Conservation (phyloP, 1,140 invertebrate genomes). For the Kradibia gibbosae region DNA sequence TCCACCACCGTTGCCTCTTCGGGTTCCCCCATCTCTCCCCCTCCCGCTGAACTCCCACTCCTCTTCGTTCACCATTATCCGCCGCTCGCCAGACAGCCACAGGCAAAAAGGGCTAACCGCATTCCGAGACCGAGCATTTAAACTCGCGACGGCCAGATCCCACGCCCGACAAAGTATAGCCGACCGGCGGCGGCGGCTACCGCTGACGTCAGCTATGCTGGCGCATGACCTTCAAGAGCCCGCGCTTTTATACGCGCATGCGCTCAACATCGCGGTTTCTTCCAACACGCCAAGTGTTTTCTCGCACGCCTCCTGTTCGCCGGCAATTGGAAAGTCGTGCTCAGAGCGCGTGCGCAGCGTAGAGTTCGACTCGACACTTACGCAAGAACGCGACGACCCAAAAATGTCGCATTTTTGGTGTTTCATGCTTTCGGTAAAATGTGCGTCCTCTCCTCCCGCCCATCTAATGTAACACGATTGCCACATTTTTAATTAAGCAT, state of each 20-base stretch:
- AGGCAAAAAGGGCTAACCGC: conserved; percentile 65
- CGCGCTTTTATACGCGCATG: conserved; percentile 62
- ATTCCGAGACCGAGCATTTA: conserved; percentile 51
- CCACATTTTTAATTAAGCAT: too few species aligned
- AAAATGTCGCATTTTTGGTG: background rate
- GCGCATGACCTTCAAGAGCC: conserved; percentile 64
- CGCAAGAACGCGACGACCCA: background rate
- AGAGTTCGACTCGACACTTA: too few species aligned
- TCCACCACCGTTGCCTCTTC: background rate
- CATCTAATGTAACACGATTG: too few species aligned
- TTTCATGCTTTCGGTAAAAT: background rate
- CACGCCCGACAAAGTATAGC: conserved; percentile 57
- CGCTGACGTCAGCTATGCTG: conserved; percentile 42
- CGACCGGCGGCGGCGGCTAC: conserved; percentile 21
- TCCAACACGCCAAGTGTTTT: background rate
- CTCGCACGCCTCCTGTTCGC: conserved; percentile 47
- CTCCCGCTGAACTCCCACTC: too few species aligned
- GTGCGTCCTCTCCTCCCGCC: too few species aligned
- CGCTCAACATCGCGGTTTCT: conserved; percentile 27
- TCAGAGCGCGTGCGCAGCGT: too few species aligned
- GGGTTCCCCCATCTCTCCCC: conserved; percentile 36
- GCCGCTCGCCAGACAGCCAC: conserved; percentile 37
- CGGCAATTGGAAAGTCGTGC: too few species aligned
- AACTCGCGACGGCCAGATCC: conserved; percentile 57
- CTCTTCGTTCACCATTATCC: conserved; percentile 51